These are phyloP conservation scores for Caenorhabditis brenneri DNA, from an alignment of 1,140 invertebrate species.

Conservation along the genomic window DNA sequence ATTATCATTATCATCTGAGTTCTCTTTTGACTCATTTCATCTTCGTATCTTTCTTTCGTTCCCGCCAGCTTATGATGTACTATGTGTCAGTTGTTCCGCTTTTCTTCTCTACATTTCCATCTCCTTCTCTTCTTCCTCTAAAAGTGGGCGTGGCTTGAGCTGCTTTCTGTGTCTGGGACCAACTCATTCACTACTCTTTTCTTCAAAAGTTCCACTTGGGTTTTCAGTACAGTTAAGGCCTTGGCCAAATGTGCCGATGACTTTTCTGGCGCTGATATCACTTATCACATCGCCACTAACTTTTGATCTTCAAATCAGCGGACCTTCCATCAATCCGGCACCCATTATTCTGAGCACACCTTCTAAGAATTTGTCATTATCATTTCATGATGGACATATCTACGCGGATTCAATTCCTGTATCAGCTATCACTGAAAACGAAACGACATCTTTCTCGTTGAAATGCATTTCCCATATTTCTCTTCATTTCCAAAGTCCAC, in stretches of 20 bases:
- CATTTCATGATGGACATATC: not conserved
- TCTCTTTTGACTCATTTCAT: not conserved
- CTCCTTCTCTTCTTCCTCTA: not conserved
- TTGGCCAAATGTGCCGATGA: slow-evolving; percentile 32
- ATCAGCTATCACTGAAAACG: slow-evolving; percentile 26
- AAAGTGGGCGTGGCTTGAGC: slow-evolving; percentile 10
- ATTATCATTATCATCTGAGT: slow-evolving; percentile 16
- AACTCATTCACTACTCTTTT: not conserved
- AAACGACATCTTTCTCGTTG: slow-evolving; percentile 15
- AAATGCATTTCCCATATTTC: slow-evolving; percentile 47
- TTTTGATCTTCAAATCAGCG: slow-evolving; percentile 20
- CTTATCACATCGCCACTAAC: slow-evolving; percentile 22
- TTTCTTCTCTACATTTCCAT: not conserved
- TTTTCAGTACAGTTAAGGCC: not conserved
- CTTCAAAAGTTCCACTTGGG: not conserved
- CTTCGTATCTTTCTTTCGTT: not conserved
- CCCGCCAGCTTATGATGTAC: slow-evolving; percentile 39
- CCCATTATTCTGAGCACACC: not conserved
- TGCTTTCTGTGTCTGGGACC: slow-evolving; percentile 26
- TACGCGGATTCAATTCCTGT: slow-evolving; percentile 35
- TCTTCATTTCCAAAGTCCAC: slow-evolving; percentile 42
- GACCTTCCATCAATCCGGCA: not conserved
- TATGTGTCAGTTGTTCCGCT: slow-evolving; percentile 29
- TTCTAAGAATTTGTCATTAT: slow-evolving; percentile 10
- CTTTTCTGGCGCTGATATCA: slow-evolving; percentile 31